phyloP scores from a whole-genome alignment of 2,888 invertebrate species.

The Toxonevra muliebris region DNA sequence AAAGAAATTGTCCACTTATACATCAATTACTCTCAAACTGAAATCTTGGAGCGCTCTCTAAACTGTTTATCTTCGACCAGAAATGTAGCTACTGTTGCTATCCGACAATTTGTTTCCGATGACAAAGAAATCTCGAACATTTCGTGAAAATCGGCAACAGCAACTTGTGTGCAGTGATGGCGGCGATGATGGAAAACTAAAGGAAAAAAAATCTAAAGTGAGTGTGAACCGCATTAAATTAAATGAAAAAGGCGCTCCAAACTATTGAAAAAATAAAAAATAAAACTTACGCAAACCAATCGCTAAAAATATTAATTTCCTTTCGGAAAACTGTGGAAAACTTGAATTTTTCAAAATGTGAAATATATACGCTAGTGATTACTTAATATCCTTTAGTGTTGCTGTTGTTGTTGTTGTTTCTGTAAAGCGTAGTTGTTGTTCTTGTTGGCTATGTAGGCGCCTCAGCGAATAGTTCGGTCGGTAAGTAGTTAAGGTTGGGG shows the following conservation, averaged over 20 bases:
- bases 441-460: conserved; percentile 34
- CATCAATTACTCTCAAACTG: no score
- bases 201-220: neutral
- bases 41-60: conserved; percentile 6
- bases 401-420: conserved; percentile 31
- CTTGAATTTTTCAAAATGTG: neutral
- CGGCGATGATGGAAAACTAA: neutral
- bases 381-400: conserved; percentile 46
- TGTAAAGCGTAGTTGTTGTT: conserved; percentile 17
- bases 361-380: conserved; percentile 38
- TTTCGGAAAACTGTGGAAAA: neutral
- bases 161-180: neutral
- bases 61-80: neutral
- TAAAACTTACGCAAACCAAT: conserved; percentile 12
- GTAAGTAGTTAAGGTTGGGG: neutral
- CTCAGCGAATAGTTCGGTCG: conserved; percentile 6
- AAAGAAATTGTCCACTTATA: no score
- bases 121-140: no score
- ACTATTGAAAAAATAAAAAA: neutral
- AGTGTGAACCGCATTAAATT: no score
- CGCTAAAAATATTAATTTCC: conserved; percentile 8
- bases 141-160: no score
- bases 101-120: no score
- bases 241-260: neutral
- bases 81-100: no score